phyloP scores from a whole-genome alignment of 2,888 invertebrate genomes.

The Melinopterus prodromus region DNA sequence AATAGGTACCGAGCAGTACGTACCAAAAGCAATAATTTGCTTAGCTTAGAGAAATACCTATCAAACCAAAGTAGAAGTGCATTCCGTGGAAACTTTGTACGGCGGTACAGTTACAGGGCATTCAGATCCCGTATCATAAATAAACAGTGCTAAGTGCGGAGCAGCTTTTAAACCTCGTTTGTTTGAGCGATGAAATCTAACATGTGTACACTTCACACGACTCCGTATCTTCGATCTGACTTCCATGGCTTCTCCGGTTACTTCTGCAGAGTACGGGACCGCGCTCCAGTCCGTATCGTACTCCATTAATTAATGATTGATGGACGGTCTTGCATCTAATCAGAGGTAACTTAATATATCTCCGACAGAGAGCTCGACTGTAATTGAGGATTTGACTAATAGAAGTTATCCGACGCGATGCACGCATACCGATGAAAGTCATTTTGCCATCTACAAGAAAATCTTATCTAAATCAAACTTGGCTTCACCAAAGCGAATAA shows the following conservation, averaged over 20 bases:
- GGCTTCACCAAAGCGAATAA: no score
- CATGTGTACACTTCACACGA: slow-evolving; percentile 25
- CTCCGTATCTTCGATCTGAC: slow-evolving; percentile 21
- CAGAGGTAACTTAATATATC: neutral
- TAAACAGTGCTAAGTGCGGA: slow-evolving; percentile 21
- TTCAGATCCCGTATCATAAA: slow-evolving; percentile 4
- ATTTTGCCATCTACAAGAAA: no score
- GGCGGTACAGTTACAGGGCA: neutral
- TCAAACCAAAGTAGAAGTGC: neutral
- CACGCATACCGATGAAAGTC: no score
- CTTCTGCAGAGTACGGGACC: neutral
- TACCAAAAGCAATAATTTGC: no score
- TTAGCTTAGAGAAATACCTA: no score
- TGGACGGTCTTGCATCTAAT: slow-evolving; percentile 1
- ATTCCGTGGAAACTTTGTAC: slow-evolving; percentile 5
- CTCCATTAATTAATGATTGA: slow-evolving; percentile 27
- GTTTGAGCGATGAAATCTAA: slow-evolving; percentile 26
- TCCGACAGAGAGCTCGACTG: neutral
- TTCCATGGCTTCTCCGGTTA: slow-evolving; percentile 22
- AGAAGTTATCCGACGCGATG: neutral
- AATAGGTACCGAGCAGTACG: no score
- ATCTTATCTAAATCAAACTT: no score
- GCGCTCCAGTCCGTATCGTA: slow-evolving; percentile 10
- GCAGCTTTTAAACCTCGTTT: slow-evolving; percentile 5
- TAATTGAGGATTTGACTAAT: neutral